A percentile compares a stretch with the other conserved stretches of the same genome.
These are phyloP conservation scores for Phocoena phocoena DNA, from an alignment of 2,113 vertebrate genomes.

Conservation along the genomic window DNA sequence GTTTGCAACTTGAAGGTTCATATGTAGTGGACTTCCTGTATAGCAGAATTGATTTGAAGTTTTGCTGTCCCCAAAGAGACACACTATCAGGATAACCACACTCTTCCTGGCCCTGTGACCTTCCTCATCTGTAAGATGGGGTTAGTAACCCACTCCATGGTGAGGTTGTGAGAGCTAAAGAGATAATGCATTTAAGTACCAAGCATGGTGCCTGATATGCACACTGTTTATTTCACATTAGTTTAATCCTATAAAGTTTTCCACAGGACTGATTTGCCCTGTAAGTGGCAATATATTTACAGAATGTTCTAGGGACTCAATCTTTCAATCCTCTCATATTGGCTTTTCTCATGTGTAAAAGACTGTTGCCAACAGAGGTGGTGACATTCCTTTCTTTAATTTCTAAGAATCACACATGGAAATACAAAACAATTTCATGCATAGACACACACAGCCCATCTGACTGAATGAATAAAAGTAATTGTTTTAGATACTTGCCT, in stretches of 20 bases:
- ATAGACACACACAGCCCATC: background rate
- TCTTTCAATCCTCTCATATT: background rate
- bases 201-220: no score
- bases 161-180: background rate
- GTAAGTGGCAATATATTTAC: background rate
- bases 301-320: background rate
- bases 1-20: no score
- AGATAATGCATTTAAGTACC: no score
- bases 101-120: background rate
- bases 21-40: no score
- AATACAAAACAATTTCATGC: background rate
- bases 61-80: background rate
- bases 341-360: background rate
- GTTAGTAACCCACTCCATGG: rapidly evolving
- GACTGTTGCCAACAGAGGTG: background rate
- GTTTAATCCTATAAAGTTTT: background rate
- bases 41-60: background rate
- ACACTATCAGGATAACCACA: background rate
- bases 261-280: background rate
- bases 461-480: background rate
- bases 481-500: constrained; percentile 81
- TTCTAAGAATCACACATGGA: background rate
- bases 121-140: background rate
- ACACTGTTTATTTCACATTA: background rate
- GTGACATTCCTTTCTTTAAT: background rate